These are phyloP conservation scores for Ectemnius cavifrons DNA, from an alignment of 2,888 invertebrate species.

Conservation along the genomic window DNA sequence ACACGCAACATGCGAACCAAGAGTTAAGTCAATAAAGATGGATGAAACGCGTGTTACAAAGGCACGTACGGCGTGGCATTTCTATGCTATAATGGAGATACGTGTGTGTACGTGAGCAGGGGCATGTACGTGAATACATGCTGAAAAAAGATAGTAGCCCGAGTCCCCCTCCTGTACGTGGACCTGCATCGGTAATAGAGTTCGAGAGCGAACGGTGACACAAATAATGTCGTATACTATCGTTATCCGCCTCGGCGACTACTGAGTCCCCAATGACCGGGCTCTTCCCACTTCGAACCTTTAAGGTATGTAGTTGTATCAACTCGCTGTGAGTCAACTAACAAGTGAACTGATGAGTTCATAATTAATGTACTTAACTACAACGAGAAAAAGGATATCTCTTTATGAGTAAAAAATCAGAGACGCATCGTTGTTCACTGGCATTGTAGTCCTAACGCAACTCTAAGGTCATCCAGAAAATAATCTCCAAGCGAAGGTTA, in stretches of 20 bases:
- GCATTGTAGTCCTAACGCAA: too few relatives aligned
- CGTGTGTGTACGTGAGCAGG: neutral
- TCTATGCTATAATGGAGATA: neutral
- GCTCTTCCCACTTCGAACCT: neutral
- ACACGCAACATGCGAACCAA: too few relatives aligned
- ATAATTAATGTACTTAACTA: too few relatives aligned
- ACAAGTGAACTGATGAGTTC: too few relatives aligned
- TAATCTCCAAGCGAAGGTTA: too few relatives aligned
- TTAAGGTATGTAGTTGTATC: too few relatives aligned
- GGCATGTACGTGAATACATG: conserved; percentile 4
- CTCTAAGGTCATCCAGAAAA: too few relatives aligned
- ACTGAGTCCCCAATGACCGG: neutral
- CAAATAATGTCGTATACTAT: conserved; percentile 43
- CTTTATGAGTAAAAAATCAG: too few relatives aligned
- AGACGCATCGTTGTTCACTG: too few relatives aligned
- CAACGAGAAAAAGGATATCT: too few relatives aligned
- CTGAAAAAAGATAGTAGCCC: conserved; percentile 21
- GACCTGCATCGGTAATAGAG: conserved; percentile 22
- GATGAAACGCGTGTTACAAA: neutral
- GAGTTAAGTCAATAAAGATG: too few relatives aligned
- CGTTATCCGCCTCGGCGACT: conserved; percentile 27
- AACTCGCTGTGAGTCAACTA: too few relatives aligned
- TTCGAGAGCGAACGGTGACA: conserved; percentile 13
- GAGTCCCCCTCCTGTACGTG: conserved; percentile 34
- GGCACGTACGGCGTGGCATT: conserved; percentile 1